Conservation (phyloP, 2,113 vertebrate genomes). For the Hucho hucho region DNA sequence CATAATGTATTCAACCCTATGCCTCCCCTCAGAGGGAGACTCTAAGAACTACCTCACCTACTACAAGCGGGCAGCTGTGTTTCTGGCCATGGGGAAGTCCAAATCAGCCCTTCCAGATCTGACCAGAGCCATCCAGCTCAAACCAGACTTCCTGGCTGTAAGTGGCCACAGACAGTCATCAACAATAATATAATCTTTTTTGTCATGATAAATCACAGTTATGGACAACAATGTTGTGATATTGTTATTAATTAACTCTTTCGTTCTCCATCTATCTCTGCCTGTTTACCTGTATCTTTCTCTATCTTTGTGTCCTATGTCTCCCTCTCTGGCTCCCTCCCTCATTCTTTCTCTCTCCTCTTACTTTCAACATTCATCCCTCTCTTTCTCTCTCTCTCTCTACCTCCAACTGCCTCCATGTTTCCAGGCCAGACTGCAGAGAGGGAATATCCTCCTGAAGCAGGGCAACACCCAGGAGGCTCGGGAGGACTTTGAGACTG, state of each 20-base stretch:
- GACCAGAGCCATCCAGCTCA: constrained; percentile 79
- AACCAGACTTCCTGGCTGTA: constrained; percentile 82
- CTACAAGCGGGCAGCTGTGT: constrained; percentile 82
- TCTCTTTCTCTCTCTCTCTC: neutral
- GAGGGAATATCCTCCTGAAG: constrained; percentile 81
- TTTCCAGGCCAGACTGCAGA: constrained; percentile 76
- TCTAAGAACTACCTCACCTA: constrained; percentile 84
- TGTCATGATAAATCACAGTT: neutral
- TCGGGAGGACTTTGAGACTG: constrained; percentile 76
- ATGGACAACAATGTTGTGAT: neutral
- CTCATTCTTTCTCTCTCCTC: neutral
- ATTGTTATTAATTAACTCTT: neutral
- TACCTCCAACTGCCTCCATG: neutral
- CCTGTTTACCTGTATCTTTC: neutral
- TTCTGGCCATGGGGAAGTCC: constrained; percentile 83
- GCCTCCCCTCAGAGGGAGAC: constrained; percentile 73
- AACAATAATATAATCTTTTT: neutral
- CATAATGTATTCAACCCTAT: neutral
- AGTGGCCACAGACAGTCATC: constrained; percentile 29
- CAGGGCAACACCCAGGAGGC: constrained; percentile 76
- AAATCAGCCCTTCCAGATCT: constrained; percentile 82
- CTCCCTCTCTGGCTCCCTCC: neutral
- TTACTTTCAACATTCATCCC: neutral
- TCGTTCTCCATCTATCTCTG: neutral
- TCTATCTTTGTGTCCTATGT: too few relatives aligned